A percentile compares a stretch with the other conserved stretches of the same genome.
Conservation (phyloP, 2,113 vertebrate species). For the Cyprinus carpio region DNA sequence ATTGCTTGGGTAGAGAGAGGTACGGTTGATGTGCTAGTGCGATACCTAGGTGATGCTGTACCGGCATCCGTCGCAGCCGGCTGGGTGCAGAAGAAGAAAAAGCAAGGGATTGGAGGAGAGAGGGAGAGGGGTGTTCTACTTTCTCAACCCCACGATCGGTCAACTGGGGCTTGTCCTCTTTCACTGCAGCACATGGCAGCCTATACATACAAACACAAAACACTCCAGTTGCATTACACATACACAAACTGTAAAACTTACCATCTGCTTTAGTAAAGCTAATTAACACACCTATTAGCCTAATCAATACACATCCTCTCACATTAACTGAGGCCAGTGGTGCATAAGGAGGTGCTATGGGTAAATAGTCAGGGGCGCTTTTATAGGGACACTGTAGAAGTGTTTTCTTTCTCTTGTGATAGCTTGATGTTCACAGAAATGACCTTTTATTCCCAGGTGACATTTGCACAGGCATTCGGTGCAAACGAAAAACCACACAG, state of each 20-base stretch:
- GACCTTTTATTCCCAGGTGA: constrained; percentile 26
- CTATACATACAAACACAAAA: background rate
- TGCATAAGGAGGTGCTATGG: constrained; percentile 5
- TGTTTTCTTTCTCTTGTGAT: background rate
- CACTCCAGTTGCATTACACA: background rate
- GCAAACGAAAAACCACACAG: constrained; percentile 7
- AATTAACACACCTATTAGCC: background rate
- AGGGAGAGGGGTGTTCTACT: constrained; percentile 42
- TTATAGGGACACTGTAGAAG: background rate
- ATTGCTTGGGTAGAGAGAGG: background rate
- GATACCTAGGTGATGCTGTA: background rate
- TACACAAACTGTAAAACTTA: constrained; percentile 3
- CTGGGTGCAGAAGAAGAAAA: constrained; percentile 33
- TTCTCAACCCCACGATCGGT: constrained; percentile 54
- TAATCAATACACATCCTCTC: constrained; percentile 6
- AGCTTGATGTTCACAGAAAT: too few relatives aligned
- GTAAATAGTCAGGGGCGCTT: background rate
- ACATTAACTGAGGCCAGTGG: background rate
- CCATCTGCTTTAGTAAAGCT: background rate
- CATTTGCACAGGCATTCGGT: constrained; percentile 20
- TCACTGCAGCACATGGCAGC: constrained; percentile 67
- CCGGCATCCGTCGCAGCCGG: constrained; percentile 53
- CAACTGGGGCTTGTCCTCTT: constrained; percentile 66
- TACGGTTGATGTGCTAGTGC: background rate
- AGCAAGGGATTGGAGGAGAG: constrained; percentile 24